A percentile compares a stretch with the other conserved stretches of the same genome.
phyloP scores from a whole-genome alignment of 2,797 vertebrate genomes.

The Etheostoma perlongum region DNA sequence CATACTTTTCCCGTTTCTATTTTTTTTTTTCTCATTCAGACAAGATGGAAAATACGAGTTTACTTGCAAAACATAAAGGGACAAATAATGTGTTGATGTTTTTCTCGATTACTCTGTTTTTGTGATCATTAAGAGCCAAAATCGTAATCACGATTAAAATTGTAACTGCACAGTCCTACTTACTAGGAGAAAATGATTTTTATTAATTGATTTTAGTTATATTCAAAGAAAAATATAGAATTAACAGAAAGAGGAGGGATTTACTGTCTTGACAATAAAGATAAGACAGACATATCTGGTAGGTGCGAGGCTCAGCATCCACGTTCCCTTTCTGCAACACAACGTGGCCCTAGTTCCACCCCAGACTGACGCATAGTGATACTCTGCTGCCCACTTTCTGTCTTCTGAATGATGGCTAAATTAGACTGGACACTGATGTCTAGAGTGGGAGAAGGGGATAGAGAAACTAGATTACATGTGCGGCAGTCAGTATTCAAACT shows the following conservation, averaged over 20 bases:
- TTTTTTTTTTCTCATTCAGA: too few species aligned
- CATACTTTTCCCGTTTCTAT: too few species aligned
- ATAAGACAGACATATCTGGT: not conserved
- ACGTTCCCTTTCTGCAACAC: not conserved
- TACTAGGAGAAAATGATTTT: too few species aligned
- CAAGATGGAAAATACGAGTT: too few species aligned
- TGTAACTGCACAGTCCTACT: too few species aligned
- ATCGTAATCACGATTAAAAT: too few species aligned
- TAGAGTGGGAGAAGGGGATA: not conserved
- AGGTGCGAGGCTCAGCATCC: not conserved
- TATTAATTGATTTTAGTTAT: not conserved
- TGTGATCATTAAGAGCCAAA: too few species aligned
- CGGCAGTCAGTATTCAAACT: conserved; percentile 29
- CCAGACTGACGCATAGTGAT: conserved; percentile 5
- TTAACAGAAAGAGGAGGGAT: not conserved
- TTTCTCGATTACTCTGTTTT: too few species aligned
- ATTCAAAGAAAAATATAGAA: not conserved
- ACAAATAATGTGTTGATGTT: too few species aligned
- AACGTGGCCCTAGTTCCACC: not conserved
- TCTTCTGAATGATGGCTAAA: conserved; percentile 52
- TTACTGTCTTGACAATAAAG: not conserved
- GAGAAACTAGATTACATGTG: not conserved
- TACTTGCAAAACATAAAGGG: too few species aligned
- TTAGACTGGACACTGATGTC: conserved; percentile 36
- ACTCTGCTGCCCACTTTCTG: conserved; percentile 23